Percentiles rank a stretch among this genome's conserved stretches.
phyloP scores from a whole-genome alignment of 2,888 invertebrate genomes.

The Carcina quercana region DNA sequence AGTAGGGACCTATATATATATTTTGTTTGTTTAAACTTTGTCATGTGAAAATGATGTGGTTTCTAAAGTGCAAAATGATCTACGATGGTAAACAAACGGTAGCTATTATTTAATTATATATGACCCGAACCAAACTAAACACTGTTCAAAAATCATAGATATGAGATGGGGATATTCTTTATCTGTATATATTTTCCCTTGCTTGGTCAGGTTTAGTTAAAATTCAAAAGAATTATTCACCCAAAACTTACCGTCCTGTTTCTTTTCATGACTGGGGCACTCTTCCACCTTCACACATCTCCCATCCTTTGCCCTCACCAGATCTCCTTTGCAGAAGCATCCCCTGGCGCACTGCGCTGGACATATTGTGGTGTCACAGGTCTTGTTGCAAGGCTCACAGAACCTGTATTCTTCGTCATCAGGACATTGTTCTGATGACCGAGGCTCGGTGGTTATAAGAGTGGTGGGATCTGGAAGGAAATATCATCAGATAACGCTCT shows the following conservation, averaged over 20 bases:
- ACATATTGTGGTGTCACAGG: conserved; percentile 46
- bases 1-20: too few species aligned
- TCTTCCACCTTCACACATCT: conserved; percentile 31
- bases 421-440: conserved; percentile 31
- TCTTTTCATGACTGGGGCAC: conserved; percentile 27
- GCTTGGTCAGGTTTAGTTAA: too few species aligned
- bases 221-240: too few species aligned
- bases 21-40: too few species aligned
- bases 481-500: not conserved
- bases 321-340: conserved; percentile 43
- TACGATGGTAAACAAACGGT: too few species aligned
- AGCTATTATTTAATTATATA: too few species aligned
- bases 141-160: too few species aligned
- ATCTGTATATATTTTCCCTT: too few species aligned
- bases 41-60: too few species aligned
- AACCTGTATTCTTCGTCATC: conserved; percentile 43
- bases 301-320: conserved; percentile 36
- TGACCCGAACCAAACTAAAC: too few species aligned
- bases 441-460: conserved; percentile 37
- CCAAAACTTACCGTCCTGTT: conserved; percentile 14
- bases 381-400: conserved; percentile 44
- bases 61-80: too few species aligned
- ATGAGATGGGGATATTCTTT: too few species aligned
- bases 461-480: conserved; percentile 17
- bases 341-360: conserved; percentile 49